Base-by-base conservation (phyloP, 2,797 vertebrate genomes). In the Enteromius thamalakanensis region DNA sequence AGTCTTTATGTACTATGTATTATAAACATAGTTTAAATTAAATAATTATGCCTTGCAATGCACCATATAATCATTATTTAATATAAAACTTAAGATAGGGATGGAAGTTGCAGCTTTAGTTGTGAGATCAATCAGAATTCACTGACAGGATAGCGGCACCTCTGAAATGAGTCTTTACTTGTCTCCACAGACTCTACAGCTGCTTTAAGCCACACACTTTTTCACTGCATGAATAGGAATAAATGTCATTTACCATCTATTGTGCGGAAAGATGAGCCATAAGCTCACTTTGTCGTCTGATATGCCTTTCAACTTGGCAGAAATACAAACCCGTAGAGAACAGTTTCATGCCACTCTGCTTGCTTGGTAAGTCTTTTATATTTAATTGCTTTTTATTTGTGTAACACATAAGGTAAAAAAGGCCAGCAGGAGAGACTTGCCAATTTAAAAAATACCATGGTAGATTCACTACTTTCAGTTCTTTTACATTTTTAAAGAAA, bases 81-180 rank as follows among this genome's bases (percentile, higher is more conserved):
- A 29, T 17, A 12, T 37, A 80, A 86, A 76, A 40, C 3, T 76
- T 74, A 14, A 21, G 84, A 84, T 87, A 90, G 86, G 91, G 89
- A 89, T 90, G 87, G 88, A 87, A 76, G 14, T 6, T 26, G 6
- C 71, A 0, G 76, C 82, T 89, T 92, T 91, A 92, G 89, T 92
- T 92, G 89, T 86, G 0, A 90, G 88, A 92, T 92, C 91, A 92
- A 87, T 89, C 88, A 86, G 87, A 86, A 87, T 84, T 87, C 90
- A 86, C 89, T 83, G 85, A 84, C 87, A 85, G 71, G 68, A 79
- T 90, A 83, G 84, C 82, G 75, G 32, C 85, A 29, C 79, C 55
- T 88, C 85, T 92, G 89, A 91, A 91, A 89, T 84, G 83, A 87
- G 88, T 84, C 86, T 86, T 90, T 87, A 89, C 90, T 85, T 87